Base-by-base conservation (phyloP, 2,888 invertebrate species). In the Drosophila neotestacea region DNA sequence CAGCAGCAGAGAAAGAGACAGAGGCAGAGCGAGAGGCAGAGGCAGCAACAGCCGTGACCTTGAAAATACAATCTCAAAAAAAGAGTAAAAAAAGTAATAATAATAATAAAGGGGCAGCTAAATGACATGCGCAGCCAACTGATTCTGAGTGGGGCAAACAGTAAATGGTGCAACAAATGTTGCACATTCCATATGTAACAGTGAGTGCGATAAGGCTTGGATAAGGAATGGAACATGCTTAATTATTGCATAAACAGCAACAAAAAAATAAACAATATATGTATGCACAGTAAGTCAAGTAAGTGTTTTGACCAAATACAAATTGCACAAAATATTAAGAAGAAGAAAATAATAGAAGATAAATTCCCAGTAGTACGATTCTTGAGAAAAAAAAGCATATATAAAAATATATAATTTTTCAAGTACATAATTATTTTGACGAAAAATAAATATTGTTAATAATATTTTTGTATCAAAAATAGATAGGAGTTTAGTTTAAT, bases 241-340 rank as follows among this genome's bases (percentile, higher is more conserved):
- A 76, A 70, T 64, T 77, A 73, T 74, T 77, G 74, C 79, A 81
- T 64, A 78, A 80, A 78, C 34, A 73, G 36, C 36, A 54, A 52
- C 50, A 62, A 56, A 39, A 39, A 58, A 41, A 41, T 27, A 7
- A 41, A 41, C n/a, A 11, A 7, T 38, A 39, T 32, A 27, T 7
- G 30, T 16, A 10, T 27, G 41, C 22, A 22, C 22, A 22, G 22
- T 22, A 22, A 22, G 22, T 22, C 22, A 22, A 22, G 22, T 22
- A 22, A 22, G 22, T 22, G 22, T 22, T 22, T 22, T 22, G 22
- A 22, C 22, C 1, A 22, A 22, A 22, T 22, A 22, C 22, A 22
- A 22, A 22, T 22, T 22, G 22, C 22, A 22, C 22, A 22, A 22
- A 22, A 22, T 22, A 22, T 22, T 22, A 22, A 22, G 3, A 22